These are phyloP conservation scores for Synanthedon tipuliformis DNA, from an alignment of 2,888 invertebrate genomes.

Conservation along the genomic window DNA sequence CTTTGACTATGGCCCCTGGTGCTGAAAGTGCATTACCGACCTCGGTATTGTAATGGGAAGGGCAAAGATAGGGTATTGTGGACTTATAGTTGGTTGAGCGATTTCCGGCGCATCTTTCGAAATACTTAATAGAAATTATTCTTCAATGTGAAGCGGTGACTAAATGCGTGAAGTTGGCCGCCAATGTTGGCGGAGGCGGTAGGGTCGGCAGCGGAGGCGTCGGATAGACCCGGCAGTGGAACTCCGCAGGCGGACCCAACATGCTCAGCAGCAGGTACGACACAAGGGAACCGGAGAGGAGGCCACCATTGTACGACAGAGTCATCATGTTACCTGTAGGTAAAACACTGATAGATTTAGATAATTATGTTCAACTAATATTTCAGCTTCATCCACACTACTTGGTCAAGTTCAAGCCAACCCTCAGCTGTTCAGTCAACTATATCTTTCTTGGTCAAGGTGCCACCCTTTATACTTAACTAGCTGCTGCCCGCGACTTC, in stretches of 20 bases:
- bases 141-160: slow-evolving; percentile 12
- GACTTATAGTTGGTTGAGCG: too few species aligned
- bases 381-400: not conserved
- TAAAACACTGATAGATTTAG: slow-evolving; percentile 11
- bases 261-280: slow-evolving; percentile 82
- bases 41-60: too few species aligned
- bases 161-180: slow-evolving; percentile 11
- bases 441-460: too few species aligned
- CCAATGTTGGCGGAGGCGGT: slow-evolving; percentile 26
- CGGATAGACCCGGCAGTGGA: slow-evolving; percentile 61
- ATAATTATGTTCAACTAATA: not conserved
- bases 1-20: too few species aligned
- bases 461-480: not conserved
- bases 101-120: too few species aligned
- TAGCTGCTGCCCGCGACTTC: too few species aligned
- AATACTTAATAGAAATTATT: too few species aligned
- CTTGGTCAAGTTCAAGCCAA: too few species aligned
- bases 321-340: slow-evolving; percentile 95
- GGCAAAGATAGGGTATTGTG: too few species aligned
- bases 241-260: slow-evolving; percentile 63
- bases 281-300: slow-evolving; percentile 85
- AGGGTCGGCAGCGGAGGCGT: slow-evolving; percentile 45
- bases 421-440: too few species aligned
- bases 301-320: slow-evolving; percentile 87
- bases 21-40: too few species aligned